Evolutionary conservation across 1,140 invertebrate genomes (phyloP).

Genomic region (Drepana arcuata): DNA sequence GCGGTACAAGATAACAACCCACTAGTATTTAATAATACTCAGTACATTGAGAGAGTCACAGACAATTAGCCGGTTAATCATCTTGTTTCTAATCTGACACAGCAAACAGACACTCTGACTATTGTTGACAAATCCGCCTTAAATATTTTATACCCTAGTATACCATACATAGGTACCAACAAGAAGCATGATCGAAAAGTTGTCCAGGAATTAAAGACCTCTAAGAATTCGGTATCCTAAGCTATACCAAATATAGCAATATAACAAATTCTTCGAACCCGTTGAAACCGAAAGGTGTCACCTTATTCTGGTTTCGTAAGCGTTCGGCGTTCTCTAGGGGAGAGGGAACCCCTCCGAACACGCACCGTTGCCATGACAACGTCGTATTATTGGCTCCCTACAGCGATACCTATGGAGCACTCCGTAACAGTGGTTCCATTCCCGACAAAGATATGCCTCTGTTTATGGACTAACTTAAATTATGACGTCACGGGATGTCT

Average conservation of each 20-base stretch:
- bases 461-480: conserved; percentile 22
- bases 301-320: conserved; percentile 42
- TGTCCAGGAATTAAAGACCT: conserved; percentile 28
- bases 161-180: not conserved
- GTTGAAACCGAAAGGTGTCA: conserved; percentile 33
- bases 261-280: conserved; percentile 24
- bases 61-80: too few relatives aligned
- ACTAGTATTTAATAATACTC: not conserved
- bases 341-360: conserved; percentile 43
- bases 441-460: conserved; percentile 29
- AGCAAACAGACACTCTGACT: too few relatives aligned
- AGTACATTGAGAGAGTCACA: too few relatives aligned
- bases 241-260: not conserved
- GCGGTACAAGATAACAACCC: too few relatives aligned
- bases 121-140: too few relatives aligned
- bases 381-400: conserved; percentile 62
- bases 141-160: too few relatives aligned
- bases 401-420: conserved; percentile 32
- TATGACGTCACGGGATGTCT: conserved; percentile 32
- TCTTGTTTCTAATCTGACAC: too few relatives aligned
- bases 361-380: conserved; percentile 52
- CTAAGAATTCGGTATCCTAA: too few relatives aligned
- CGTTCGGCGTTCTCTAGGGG: conserved; percentile 40
- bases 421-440: conserved; percentile 27
- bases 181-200: conserved; percentile 21